Base-by-base conservation (phyloP, 2,113 vertebrate species). In the Picathartes gymnocephalus region DNA sequence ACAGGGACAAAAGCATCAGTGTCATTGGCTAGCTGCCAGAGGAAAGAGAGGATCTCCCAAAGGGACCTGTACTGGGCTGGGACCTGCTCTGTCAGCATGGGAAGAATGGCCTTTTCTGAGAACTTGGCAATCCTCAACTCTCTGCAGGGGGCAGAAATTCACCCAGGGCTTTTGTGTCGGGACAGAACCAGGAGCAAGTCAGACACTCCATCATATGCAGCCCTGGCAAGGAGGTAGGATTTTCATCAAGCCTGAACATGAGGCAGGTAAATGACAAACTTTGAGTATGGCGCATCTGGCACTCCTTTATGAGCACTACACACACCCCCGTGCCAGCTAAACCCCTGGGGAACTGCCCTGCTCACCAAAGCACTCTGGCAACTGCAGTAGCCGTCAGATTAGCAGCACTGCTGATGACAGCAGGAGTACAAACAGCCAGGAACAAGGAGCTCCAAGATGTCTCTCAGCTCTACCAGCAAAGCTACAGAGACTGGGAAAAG, bases 251-350 rank as follows among this genome's bases (percentile, higher is more conserved):
- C 97, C 95, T 98, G 95, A 93, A 98, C 69, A 98, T 89, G 95
- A 98, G 98, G 58, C 98, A 98, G 98, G 98, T 98, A 94, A 93
- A 62, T 35, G n/a, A 19, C 45, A 77, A 71, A 3, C 10, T 61
- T 44, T 20, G 25, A 37, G 39, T 33, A 9, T 7, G 66, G 33
- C 33, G 31, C 0, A 0, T 5, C 11, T 13, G 50, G n/a, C 58
- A 39, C 40, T 16, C 28, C 64, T 71, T 30, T 1, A 0, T 3
- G 2, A 39, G 62, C 40, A 54, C 21, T 15, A 20, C 0, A 1
- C n/a, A 37, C 39, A 31, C 3, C 3, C 5, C 27, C 4, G 2
- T 6, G 45, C 10, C 89, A 70, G 37, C 60, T 31, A 25, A 61
- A 69, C 30, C 37, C 16, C 44, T 19, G 30, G 14, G 0, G 2